These are phyloP conservation scores for Melanostoma scalare DNA, from an alignment of 2,888 invertebrate species.

Conservation along the genomic window DNA sequence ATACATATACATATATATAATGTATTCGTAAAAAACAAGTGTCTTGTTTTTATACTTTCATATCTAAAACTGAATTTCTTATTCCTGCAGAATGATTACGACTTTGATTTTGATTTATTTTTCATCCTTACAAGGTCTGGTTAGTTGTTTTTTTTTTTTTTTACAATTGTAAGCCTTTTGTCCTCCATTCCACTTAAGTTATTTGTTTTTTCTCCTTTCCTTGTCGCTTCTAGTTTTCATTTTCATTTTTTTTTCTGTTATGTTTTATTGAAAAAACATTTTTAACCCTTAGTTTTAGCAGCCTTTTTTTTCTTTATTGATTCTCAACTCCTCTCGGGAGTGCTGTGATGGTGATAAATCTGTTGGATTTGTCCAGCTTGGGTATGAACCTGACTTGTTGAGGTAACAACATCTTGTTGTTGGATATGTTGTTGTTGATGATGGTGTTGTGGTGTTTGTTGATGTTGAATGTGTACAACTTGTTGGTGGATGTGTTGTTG, in stretches of 20 bases:
- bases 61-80: conserved; percentile 15
- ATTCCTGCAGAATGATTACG: conserved; percentile 19
- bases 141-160: conserved; percentile 52
- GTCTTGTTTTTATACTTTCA: conserved; percentile 19
- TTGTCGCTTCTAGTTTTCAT: conserved; percentile 38
- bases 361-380: conserved; percentile 80
- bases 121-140: conserved; percentile 24
- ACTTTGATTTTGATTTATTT: conserved; percentile 33
- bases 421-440: conserved; percentile 79
- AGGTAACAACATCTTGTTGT: conserved; percentile 81
- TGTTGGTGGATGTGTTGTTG: conserved; percentile 80
- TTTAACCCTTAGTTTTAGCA: conserved; percentile 80
- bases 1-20: not conserved
- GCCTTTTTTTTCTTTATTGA: conserved; percentile 80
- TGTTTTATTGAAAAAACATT: conserved; percentile 41
- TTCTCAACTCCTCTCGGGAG: conserved; percentile 82
- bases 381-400: conserved; percentile 79
- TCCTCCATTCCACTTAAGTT: conserved; percentile 70
- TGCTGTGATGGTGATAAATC: conserved; percentile 81
- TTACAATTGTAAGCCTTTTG: conserved; percentile 68
- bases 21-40: conserved; percentile 12
- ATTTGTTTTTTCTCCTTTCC: conserved; percentile 34
- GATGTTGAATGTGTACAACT: conserved; percentile 80
- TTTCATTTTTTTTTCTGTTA: conserved; percentile 16
- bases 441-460: conserved; percentile 76